These are phyloP conservation scores for Cephus rjabovi DNA, from an alignment of 2,888 invertebrate species.

Conservation along the genomic window DNA sequence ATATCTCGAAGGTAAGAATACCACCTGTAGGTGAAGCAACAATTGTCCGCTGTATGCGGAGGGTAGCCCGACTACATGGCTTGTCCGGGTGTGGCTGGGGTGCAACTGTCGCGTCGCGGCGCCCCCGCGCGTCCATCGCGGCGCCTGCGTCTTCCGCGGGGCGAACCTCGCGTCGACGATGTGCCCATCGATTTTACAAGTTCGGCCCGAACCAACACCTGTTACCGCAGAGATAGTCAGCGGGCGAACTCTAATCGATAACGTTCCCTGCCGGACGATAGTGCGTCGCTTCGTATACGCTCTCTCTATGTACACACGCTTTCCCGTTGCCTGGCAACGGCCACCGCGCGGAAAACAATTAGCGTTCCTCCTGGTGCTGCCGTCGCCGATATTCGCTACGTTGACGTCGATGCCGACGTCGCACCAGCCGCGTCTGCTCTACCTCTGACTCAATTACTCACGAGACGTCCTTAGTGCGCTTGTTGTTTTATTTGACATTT, in stretches of 20 bases:
- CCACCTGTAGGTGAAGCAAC: constrained; percentile 67
- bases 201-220: constrained; percentile 58
- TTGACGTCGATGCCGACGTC: not conserved
- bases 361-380: constrained; percentile 25
- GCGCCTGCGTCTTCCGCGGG: constrained; percentile 33
- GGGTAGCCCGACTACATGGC: constrained; percentile 66
- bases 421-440: not conserved
- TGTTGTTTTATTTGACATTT: not conserved
- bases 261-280: constrained; percentile 50
- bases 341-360: constrained; percentile 37
- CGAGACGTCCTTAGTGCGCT: not conserved
- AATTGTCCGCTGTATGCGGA: constrained; percentile 66
- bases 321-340: constrained; percentile 37
- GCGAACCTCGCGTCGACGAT: constrained; percentile 1
- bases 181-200: constrained; percentile 41
- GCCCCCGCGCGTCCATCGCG: constrained; percentile 31
- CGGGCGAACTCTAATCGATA: constrained; percentile 57
- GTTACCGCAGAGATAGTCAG: constrained; percentile 53
- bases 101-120: constrained; percentile 48
- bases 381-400: constrained; percentile 26
- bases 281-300: constrained; percentile 40
- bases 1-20: constrained; percentile 37
- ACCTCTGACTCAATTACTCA: not conserved
- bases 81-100: constrained; percentile 66
- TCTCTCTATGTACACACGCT: constrained; percentile 10